phyloP scores from a whole-genome alignment of 2,797 vertebrate genomes.

The Peromyscus melanophrys region DNA sequence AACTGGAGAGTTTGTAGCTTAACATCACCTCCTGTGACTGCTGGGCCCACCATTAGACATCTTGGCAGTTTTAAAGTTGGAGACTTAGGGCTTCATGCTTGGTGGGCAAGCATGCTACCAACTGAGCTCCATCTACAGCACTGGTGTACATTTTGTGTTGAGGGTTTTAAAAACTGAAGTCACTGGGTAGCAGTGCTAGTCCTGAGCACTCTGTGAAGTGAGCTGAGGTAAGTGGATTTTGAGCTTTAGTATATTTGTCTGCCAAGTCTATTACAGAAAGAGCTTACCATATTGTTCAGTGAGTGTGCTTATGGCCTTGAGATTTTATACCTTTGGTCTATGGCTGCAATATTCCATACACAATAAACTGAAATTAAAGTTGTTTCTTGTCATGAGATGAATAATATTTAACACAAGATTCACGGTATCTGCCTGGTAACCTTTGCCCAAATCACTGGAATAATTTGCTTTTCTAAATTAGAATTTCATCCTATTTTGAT shows the following conservation, averaged over 20 bases:
- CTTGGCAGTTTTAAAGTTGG: conserved; percentile 46
- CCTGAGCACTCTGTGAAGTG: background rate
- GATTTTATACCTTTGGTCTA: conserved; percentile 82
- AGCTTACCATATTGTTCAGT: conserved; percentile 61
- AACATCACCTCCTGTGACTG: background rate
- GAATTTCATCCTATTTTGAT: conserved; percentile 81
- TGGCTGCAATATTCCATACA: conserved; percentile 71
- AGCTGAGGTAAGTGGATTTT: conserved; percentile 55
- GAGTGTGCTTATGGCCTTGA: conserved; percentile 72
- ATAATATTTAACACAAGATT: conserved; percentile 87
- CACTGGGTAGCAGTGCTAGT: background rate
- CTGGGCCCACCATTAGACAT: conserved; percentile 37
- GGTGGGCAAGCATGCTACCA: background rate
- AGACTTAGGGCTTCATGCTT: background rate
- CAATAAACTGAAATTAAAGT: conserved; percentile 86
- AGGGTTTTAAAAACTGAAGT: background rate
- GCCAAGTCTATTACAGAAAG: conserved; percentile 73
- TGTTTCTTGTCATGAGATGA: conserved; percentile 85
- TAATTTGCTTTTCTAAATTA: conserved; percentile 82
- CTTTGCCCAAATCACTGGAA: conserved; percentile 88
- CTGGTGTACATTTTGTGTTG: conserved; percentile 13
- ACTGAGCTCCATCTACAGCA: background rate
- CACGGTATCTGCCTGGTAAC: conserved; percentile 86
- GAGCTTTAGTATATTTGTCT: conserved; percentile 80
- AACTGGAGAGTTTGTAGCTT: conserved; percentile 52